phyloP scores from a whole-genome alignment of 2,888 invertebrate genomes.

The Drosophila fungiperda region DNA sequence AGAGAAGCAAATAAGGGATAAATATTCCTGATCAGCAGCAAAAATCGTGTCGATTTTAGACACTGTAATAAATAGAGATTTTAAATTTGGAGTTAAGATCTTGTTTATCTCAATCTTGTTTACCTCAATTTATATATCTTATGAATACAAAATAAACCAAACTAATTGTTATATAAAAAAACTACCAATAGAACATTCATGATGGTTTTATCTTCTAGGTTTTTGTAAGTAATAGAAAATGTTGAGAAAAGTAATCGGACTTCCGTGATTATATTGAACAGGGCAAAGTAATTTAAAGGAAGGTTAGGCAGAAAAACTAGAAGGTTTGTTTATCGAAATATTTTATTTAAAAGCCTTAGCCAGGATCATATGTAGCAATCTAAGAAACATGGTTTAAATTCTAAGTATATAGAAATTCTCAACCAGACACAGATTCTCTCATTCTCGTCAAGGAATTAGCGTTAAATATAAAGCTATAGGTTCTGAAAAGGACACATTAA shows the following conservation, averaged over 20 bases:
- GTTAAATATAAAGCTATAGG: background rate
- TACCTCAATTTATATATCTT: background rate
- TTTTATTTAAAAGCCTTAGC: background rate
- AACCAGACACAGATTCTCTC: background rate
- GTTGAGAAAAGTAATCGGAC: background rate
- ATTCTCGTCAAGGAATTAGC: background rate
- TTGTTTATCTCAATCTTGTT: background rate
- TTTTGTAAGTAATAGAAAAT: background rate
- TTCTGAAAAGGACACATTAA: background rate
- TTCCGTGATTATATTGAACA: background rate
- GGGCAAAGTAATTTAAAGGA: background rate
- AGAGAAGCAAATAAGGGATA: background rate
- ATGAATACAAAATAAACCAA: background rate
- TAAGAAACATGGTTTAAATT: background rate
- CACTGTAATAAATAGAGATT: background rate
- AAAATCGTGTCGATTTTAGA: background rate
- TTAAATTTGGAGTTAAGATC: background rate
- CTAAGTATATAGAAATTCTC: background rate
- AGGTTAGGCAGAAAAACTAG: background rate
- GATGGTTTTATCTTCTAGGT: background rate
- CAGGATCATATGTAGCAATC: background rate
- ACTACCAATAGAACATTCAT: background rate
- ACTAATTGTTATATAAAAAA: background rate
- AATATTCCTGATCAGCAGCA: background rate
- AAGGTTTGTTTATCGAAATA: background rate